Evolutionary conservation across 2,113 vertebrate genomes (phyloP).

Genomic region (Mystacornis crossleyi): DNA sequence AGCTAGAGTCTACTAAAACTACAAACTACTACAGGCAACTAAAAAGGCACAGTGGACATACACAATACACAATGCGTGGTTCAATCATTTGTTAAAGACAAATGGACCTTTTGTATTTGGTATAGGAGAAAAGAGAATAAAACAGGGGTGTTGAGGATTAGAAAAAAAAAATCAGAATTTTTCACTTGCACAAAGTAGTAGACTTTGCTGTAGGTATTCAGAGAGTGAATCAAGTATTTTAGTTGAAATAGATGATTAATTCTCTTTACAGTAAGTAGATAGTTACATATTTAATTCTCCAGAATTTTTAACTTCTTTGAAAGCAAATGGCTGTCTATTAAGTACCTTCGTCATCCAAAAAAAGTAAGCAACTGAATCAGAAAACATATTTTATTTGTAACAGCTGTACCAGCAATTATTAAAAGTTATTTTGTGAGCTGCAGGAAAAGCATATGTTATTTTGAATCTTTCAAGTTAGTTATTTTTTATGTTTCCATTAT

Average conservation of each 20-base stretch:
- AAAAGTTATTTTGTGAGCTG: background rate
- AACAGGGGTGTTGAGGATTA: accelerated
- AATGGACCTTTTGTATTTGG: background rate
- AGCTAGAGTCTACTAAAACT: background rate
- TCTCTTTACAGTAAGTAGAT: background rate
- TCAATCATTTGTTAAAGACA: background rate
- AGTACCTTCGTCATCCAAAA: background rate
- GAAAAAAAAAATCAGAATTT: background rate
- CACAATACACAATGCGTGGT: background rate
- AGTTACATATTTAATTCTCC: background rate
- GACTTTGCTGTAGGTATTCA: background rate
- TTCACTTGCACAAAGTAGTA: background rate
- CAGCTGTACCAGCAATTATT: background rate
- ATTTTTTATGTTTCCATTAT: background rate
- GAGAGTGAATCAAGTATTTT: background rate
- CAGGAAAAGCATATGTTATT: background rate
- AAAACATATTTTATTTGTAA: background rate
- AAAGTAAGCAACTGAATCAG: background rate
- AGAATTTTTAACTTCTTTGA: background rate
- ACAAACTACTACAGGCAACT: background rate
- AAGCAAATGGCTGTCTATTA: background rate
- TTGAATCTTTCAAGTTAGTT: background rate
- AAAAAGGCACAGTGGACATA: background rate
- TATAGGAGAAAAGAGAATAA: background rate
- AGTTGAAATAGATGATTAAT: background rate